Evolutionary conservation across 64 coral and sea anemone species (phyloP).

Genomic region (Montipora efflorescens): DNA sequence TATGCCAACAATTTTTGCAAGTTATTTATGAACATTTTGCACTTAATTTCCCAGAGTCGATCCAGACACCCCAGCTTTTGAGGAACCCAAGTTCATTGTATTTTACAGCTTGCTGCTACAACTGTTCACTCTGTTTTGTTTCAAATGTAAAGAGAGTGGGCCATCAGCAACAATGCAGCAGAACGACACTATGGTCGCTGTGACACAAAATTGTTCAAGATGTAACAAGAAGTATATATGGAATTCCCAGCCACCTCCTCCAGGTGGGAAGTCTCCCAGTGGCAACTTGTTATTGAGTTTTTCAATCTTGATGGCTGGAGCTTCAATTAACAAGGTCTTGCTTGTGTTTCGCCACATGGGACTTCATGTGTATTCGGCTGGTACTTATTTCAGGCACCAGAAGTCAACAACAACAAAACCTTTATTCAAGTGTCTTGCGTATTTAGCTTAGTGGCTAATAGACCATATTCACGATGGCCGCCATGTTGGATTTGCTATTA

Average conservation of each 20-base stretch:
- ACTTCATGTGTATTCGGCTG: neutral
- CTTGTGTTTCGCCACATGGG: conserved; percentile 55
- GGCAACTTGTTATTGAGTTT: conserved; percentile 59
- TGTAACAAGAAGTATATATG: neutral
- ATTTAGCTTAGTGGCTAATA: too few species aligned
- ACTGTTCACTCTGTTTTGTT: too few species aligned
- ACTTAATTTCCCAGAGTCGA: conserved; percentile 33
- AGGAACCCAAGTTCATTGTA: too few species aligned
- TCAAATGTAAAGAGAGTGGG: neutral
- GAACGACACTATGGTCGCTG: conserved; percentile 50
- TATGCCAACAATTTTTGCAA: too few species aligned
- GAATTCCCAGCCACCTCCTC: conserved; percentile 4
- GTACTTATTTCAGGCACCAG: conserved; percentile 30
- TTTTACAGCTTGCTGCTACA: too few species aligned
- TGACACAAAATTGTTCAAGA: conserved; percentile 38
- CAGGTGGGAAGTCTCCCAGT: conserved; percentile 11
- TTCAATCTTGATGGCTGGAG: conserved; percentile 53
- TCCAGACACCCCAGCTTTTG: too few species aligned
- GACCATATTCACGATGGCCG: too few species aligned
- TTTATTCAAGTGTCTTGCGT: too few species aligned
- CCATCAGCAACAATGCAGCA: neutral
- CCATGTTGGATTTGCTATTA: too few species aligned
- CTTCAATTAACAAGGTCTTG: conserved; percentile 47
- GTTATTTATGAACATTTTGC: too few species aligned
- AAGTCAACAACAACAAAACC: neutral